A percentile compares a stretch with the other conserved stretches of the same genome.
Evolutionary conservation across 2,888 invertebrate species (phyloP).

Genomic region (Clanis bilineata): DNA sequence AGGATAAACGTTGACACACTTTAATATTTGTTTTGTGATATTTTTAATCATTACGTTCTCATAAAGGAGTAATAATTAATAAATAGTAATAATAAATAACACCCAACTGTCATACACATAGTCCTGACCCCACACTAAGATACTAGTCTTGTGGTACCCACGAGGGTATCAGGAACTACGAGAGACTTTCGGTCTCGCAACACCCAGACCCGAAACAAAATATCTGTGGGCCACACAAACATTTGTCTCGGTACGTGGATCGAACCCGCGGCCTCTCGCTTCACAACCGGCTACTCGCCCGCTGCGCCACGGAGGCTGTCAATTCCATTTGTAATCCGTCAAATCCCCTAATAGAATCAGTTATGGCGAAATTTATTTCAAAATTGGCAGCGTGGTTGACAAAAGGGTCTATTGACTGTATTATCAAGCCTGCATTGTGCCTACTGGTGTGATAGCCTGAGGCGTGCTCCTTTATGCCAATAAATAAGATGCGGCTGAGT

Average conservation of each 20-base stretch:
- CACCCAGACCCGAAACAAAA: too few species aligned
- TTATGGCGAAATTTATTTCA: constrained; percentile 48
- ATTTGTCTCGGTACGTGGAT: too few species aligned
- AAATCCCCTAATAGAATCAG: constrained; percentile 39
- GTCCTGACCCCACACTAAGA: too few species aligned
- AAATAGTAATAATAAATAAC: too few species aligned
- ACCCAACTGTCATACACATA: too few species aligned
- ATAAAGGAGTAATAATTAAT: not conserved
- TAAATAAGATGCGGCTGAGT: constrained; percentile 71
- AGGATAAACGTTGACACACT: constrained; percentile 14
- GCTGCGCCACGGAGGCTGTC: too few species aligned
- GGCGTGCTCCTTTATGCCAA: constrained; percentile 58
- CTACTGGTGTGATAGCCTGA: constrained; percentile 47
- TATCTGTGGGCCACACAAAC: too few species aligned
- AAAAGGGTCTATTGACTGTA: constrained; percentile 58
- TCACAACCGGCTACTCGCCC: too few species aligned
- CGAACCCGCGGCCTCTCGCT: too few species aligned
- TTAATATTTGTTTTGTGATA: not conserved
- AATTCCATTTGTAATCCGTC: constrained; percentile 12
- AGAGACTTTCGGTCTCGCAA: too few species aligned
- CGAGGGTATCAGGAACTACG: too few species aligned
- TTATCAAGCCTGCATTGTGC: constrained; percentile 51
- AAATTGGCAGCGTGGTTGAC: constrained; percentile 61
- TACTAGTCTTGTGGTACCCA: too few species aligned
- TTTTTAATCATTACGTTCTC: not conserved